Percentiles rank a stretch among this genome's conserved stretches.
phyloP scores from a whole-genome alignment of 2,888 invertebrate genomes.

The Oligia latruncula region DNA sequence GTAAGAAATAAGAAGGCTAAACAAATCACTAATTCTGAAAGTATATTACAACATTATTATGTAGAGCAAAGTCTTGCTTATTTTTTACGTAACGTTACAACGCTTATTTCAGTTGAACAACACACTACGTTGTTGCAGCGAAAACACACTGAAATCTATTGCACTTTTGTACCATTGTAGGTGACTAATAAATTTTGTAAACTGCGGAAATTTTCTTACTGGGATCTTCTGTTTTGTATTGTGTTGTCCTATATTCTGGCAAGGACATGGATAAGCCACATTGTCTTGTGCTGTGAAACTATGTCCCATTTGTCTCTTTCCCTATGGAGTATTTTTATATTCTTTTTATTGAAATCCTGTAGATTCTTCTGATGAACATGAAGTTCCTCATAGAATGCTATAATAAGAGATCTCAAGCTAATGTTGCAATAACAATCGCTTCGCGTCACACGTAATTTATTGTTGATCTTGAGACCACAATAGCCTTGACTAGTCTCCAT shows the following conservation, averaged over 20 bases:
- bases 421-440: background rate
- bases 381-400: background rate
- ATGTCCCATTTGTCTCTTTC: background rate
- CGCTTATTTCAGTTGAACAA: constrained; percentile 10
- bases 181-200: constrained; percentile 16
- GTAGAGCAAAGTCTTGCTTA: constrained; percentile 31
- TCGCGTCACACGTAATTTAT: background rate
- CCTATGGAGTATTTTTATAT: background rate
- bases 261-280: background rate
- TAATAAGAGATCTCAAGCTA: background rate
- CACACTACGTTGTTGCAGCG: constrained; percentile 5
- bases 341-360: background rate
- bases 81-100: constrained; percentile 38
- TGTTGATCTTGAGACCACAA: background rate
- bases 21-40: constrained; percentile 32
- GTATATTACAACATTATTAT: constrained; percentile 9
- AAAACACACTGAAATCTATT: constrained; percentile 25
- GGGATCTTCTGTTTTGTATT: background rate
- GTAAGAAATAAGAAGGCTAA: constrained; percentile 29
- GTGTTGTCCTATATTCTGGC: background rate
- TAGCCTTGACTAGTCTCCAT: background rate
- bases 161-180: background rate
- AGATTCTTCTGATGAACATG: background rate
- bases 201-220: background rate
- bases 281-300: background rate